Conservation (phyloP, 2,797 vertebrate genomes). For the Aplochiton taeniatus region DNA sequence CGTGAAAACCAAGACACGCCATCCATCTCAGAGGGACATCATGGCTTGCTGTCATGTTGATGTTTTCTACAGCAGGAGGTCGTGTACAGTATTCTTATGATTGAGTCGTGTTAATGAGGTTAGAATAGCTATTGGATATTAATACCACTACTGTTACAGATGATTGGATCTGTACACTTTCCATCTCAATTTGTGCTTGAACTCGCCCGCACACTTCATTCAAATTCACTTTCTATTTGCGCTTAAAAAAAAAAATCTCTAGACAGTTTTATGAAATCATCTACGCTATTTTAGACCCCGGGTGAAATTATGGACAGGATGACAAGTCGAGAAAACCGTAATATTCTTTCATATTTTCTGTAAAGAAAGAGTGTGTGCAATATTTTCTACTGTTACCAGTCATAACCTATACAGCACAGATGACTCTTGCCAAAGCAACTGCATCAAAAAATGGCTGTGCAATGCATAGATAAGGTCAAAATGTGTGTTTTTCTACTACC, state of each 20-base stretch:
- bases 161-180: conserved; percentile 46
- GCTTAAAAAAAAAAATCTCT: too few species aligned
- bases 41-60: background rate
- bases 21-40: background rate
- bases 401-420: conserved; percentile 70
- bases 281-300: conserved; percentile 65
- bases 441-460: conserved; percentile 36
- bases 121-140: conserved; percentile 24
- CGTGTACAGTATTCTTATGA: conserved; percentile 33
- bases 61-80: conserved; percentile 16
- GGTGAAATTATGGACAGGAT: conserved; percentile 27
- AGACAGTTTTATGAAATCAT: conserved; percentile 57
- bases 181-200: conserved; percentile 17
- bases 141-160: conserved; percentile 33
- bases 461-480: conserved; percentile 72
- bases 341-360: conserved; percentile 74
- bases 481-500: conserved; percentile 62
- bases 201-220: too few species aligned
- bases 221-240: too few species aligned
- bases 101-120: conserved; percentile 2
- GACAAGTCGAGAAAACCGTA: conserved; percentile 58
- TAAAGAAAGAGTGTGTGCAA: conserved; percentile 86
- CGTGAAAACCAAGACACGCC: conserved; percentile 14
- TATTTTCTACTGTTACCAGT: conserved; percentile 81
- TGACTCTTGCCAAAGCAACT: conserved; percentile 85